Evolutionary conservation across 2,797 vertebrate genomes (phyloP).

Genomic region (Xerus rutilus): DNA sequence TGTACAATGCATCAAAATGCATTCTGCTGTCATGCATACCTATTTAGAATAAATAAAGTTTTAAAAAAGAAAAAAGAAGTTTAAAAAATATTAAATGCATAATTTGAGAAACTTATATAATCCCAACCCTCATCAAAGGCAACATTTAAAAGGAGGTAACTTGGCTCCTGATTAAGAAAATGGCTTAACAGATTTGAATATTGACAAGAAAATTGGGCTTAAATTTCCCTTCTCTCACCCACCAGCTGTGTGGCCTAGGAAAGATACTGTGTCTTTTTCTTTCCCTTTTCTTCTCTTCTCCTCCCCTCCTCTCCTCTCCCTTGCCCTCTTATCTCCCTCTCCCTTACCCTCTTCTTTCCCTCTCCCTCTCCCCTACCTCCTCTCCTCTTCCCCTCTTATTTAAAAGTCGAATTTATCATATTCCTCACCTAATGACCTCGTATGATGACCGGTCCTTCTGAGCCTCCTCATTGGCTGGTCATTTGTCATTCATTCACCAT

Average conservation of each 20-base stretch:
- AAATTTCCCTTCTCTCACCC: neutral
- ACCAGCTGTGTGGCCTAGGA: too few species aligned
- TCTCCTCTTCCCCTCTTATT: neutral
- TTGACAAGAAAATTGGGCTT: neutral
- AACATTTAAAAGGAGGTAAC: neutral
- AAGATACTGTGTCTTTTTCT: fast-evolving
- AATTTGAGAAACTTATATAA: neutral
- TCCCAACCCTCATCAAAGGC: neutral
- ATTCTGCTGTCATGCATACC: too few species aligned
- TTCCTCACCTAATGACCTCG: neutral
- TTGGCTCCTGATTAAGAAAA: neutral
- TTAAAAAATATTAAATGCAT: too few species aligned
- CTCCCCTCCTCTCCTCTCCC: fast-evolving
- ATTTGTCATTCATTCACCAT: neutral
- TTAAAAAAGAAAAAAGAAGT: too few species aligned
- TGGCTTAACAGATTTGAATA: neutral
- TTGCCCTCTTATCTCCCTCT: neutral
- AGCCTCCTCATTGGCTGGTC: neutral
- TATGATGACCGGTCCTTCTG: neutral
- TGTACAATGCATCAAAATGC: too few species aligned
- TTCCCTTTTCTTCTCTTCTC: too few species aligned
- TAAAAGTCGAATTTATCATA: neutral
- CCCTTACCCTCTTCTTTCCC: too few species aligned
- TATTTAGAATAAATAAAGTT: too few species aligned
- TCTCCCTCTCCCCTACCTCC: too few species aligned